Evolutionary conservation across 2,888 invertebrate species (phyloP), one percentile per base, ranked within the genome.

Genomic region (Brassicogethes aeneus): DNA sequence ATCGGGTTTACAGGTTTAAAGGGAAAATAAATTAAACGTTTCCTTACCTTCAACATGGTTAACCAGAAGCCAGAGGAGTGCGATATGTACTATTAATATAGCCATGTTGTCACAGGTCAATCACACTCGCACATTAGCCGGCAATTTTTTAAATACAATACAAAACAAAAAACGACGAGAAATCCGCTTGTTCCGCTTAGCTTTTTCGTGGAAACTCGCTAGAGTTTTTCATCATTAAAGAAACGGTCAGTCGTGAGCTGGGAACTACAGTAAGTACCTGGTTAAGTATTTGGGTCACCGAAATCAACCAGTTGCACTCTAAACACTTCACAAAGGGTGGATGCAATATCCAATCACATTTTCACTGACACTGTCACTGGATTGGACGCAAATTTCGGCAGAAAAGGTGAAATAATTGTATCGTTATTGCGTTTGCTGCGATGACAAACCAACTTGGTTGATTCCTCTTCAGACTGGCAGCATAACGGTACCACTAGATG

Each of bases 21-120:
- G n/a, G n/a, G n/a, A n/a, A n/a, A n/a, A n/a, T n/a, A n/a, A n/a
- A n/a, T n/a, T n/a, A n/a, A n/a, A n/a, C n/a, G n/a, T n/a, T n/a
- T 39, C 15, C 29, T 3, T 16, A 44, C 44, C 40, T 41, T 16
- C 16, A 16, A 37, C 36, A 32, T 32, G 15, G 17, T 42, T 16
- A 31, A 44, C 42, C 38, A 46, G 17, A 34, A 39, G 40, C 36
- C 39, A 35, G 16, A 51, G 35, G 16, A 49, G 42, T 40, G 47
- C 42, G 39, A 37, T 50, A 34, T 48, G 41, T 45, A 47, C 43
- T 40, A 42, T 44, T 37, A 42, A 44, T 42, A 49, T 46, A 48
- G 55, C 52, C 56, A 59, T 59, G 45, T 51, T 55, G 52, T 38
- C 47, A 45, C 52, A 57, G 57, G 55, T 56, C 55, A 56, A 55